A percentile compares a stretch with the other conserved stretches of the same genome.
Evolutionary conservation across 2,113 vertebrate genomes (phyloP).

Genomic region (Hemiscyllium ocellatum): DNA sequence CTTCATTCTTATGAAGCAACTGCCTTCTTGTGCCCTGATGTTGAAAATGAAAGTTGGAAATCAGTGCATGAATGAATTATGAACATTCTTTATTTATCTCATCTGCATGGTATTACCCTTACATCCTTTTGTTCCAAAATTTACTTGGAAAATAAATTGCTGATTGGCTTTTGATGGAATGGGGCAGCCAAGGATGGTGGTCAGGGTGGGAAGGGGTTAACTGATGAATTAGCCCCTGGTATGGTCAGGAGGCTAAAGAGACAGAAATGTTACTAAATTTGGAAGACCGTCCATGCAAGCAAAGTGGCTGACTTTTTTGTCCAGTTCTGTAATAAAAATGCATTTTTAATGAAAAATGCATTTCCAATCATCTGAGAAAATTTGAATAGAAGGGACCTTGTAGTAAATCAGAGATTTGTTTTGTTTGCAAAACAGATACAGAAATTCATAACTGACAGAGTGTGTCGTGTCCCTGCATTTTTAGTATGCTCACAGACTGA

Average conservation of each 20-base stretch:
- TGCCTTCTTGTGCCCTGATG: neutral
- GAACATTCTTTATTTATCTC: neutral
- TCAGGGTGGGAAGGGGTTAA: neutral
- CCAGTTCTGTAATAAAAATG: neutral
- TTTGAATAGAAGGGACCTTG: neutral
- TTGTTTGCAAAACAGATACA: conserved; percentile 19
- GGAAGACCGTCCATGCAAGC: neutral
- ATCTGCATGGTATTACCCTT: neutral
- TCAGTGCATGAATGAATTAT: neutral
- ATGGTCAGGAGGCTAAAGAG: neutral
- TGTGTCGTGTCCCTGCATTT: neutral
- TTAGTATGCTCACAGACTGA: neutral
- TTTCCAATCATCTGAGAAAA: neutral
- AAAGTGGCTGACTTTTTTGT: neutral
- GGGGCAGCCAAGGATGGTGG: neutral
- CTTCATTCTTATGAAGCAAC: no score
- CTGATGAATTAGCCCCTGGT: neutral
- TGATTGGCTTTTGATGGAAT: neutral
- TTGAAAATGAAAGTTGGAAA: neutral
- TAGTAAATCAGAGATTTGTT: conserved; percentile 29
- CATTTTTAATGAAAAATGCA: conserved; percentile 4
- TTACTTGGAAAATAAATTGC: neutral
- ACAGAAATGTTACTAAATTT: neutral
- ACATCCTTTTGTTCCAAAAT: neutral
- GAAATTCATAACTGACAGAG: conserved; percentile 19